Conservation (phyloP, 1,140 invertebrate genomes). For the Meteorus sp. region DNA sequence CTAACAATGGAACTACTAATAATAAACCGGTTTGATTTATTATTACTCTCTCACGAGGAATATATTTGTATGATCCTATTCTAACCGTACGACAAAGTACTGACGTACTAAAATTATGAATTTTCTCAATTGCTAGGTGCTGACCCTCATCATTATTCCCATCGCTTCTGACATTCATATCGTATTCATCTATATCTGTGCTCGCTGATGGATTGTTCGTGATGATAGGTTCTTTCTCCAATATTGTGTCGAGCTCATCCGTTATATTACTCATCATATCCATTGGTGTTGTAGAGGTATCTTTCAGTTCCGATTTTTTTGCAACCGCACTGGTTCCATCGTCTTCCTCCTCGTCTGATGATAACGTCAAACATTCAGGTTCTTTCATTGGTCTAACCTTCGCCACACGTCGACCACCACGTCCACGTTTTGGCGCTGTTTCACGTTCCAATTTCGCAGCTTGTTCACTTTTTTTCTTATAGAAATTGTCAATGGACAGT, state of each 20-base stretch:
- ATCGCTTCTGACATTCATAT: background rate
- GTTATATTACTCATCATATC: slow-evolving; percentile 15
- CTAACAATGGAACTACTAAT: slow-evolving; percentile 68
- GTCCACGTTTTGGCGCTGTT: slow-evolving; percentile 28
- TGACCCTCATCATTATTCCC: slow-evolving; percentile 50
- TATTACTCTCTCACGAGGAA: slow-evolving; percentile 68
- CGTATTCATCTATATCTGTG: background rate
- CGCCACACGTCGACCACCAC: slow-evolving; percentile 30
- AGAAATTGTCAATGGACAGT: slow-evolving; percentile 46
- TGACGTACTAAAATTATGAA: slow-evolving; percentile 46
- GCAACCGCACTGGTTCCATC: slow-evolving; percentile 21
- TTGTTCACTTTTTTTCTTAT: slow-evolving; percentile 42
- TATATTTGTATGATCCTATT: slow-evolving; percentile 77
- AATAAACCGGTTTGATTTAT: slow-evolving; percentile 69
- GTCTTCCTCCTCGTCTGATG: slow-evolving; percentile 55
- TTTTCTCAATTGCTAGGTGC: slow-evolving; percentile 31
- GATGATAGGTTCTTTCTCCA: slow-evolving; percentile 61
- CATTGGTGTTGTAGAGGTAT: background rate
- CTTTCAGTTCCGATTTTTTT: slow-evolving; percentile 27
- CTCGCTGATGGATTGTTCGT: slow-evolving; percentile 44
- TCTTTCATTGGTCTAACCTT: slow-evolving; percentile 43
- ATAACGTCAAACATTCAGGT: slow-evolving; percentile 56
- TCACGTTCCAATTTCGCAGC: slow-evolving; percentile 30
- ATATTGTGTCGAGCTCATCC: slow-evolving; percentile 44
- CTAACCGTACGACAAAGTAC: slow-evolving; percentile 73